These are phyloP conservation scores for Emydoidea blandingii DNA, from an alignment of 2,797 vertebrate genomes.

Conservation along the genomic window DNA sequence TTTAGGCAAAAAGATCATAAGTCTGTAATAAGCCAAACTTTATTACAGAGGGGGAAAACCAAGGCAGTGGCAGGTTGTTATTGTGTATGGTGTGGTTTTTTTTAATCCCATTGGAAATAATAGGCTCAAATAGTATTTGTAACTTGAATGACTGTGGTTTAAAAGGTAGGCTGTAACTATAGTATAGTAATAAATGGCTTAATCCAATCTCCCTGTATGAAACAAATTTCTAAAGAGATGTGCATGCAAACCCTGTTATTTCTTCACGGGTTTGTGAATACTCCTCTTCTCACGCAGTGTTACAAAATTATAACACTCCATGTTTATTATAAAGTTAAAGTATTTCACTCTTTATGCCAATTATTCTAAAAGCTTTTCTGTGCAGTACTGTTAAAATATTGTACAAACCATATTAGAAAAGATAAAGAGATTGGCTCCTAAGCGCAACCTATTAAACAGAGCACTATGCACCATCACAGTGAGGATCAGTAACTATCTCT, in stretches of 20 bases:
- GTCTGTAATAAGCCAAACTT: conserved; percentile 8
- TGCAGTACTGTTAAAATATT: background rate
- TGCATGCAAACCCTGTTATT: background rate
- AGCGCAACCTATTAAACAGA: conserved; percentile 43
- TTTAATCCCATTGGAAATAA: background rate
- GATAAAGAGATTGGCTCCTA: conserved; percentile 13
- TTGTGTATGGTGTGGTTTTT: background rate
- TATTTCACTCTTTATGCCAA: conserved; percentile 12
- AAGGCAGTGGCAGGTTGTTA: background rate
- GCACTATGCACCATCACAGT: background rate
- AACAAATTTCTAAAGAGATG: conserved; percentile 29
- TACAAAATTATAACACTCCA: background rate
- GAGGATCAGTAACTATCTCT: conserved; percentile 37
- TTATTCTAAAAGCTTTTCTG: background rate
- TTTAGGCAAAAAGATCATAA: background rate
- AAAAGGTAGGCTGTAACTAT: background rate
- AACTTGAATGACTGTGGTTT: background rate
- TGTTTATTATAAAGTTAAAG: background rate
- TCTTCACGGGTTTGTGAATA: background rate
- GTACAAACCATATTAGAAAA: conserved; percentile 26
- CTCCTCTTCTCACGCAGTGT: background rate
- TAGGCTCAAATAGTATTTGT: background rate
- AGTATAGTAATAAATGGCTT: background rate
- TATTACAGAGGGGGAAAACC: background rate
- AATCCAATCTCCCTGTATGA: background rate